phyloP scores from a whole-genome alignment of 2,113 vertebrate species.

The Semnornis frantzii region DNA sequence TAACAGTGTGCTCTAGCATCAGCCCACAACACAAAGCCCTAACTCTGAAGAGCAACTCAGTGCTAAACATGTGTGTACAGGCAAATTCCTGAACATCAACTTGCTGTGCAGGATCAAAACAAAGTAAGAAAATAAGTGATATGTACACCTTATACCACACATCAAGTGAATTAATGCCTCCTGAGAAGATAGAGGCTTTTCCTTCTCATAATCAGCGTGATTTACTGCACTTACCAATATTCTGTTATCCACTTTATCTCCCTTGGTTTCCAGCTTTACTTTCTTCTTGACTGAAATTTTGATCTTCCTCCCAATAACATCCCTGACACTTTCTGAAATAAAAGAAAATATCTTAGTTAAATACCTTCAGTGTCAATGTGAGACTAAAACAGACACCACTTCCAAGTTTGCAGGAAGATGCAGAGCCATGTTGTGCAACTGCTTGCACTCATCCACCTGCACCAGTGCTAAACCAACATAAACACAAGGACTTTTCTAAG shows the following conservation, averaged over 20 bases:
- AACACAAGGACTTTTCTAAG: background rate
- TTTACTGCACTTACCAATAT: slow-evolving; percentile 85
- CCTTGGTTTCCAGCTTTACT: slow-evolving; percentile 94
- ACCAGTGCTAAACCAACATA: background rate
- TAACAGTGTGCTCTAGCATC: background rate
- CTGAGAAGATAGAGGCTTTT: background rate
- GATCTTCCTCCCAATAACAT: slow-evolving; percentile 94
- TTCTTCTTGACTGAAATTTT: slow-evolving; percentile 92
- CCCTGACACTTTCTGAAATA: slow-evolving; percentile 86
- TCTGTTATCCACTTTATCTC: slow-evolving; percentile 94
- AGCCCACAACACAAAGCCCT: background rate
- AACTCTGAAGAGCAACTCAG: background rate
- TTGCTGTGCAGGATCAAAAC: background rate
- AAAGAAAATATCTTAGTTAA: background rate
- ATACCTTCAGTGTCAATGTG: background rate
- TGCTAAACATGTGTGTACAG: background rate
- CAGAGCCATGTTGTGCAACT: background rate
- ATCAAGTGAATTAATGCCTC: background rate
- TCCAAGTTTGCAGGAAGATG: background rate
- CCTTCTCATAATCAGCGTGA: background rate
- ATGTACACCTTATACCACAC: background rate
- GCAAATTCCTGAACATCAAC: background rate
- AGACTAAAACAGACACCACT: background rate
- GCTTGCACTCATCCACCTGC: background rate
- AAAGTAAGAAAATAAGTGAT: background rate